phyloP scores from a whole-genome alignment of 2,113 vertebrate genomes.

The Nothocercus nigrocapillus region DNA sequence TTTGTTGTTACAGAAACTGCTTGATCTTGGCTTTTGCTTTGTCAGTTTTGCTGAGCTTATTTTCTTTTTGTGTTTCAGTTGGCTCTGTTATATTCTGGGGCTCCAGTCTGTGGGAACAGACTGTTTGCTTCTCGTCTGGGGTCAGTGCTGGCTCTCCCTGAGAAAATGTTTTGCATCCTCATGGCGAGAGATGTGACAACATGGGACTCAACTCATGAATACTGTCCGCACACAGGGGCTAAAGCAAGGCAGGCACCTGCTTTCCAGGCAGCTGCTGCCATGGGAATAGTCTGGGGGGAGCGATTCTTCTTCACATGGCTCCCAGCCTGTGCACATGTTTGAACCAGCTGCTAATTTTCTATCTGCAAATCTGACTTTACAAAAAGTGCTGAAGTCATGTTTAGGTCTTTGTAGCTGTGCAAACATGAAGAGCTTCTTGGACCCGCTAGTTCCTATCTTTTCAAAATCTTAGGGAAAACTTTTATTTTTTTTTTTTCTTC shows the following conservation, averaged over 20 bases:
- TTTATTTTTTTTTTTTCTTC: not conserved
- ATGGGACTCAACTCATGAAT: not conserved
- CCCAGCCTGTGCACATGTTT: not conserved
- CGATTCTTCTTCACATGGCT: not conserved
- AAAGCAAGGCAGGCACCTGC: not conserved
- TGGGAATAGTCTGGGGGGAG: not conserved
- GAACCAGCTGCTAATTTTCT: too few species aligned
- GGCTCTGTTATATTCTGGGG: not conserved
- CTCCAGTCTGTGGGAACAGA: not conserved
- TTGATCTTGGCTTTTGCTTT: not conserved
- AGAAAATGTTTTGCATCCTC: not conserved
- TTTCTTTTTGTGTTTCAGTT: constrained; percentile 1
- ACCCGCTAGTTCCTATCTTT: not conserved
- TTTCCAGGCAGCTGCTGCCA: not conserved
- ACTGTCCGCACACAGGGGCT: not conserved
- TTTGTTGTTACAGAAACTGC: not conserved
- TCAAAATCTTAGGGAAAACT: not conserved
- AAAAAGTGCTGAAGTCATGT: not conserved
- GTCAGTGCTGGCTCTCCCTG: not conserved
- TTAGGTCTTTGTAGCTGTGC: not conserved
- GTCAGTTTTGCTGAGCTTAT: not conserved
- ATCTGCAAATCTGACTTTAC: not conserved
- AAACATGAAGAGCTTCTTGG: not conserved
- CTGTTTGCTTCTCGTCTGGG: not conserved
- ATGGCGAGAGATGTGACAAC: not conserved